Percentiles rank a stretch among this genome's conserved stretches.
Conservation (phyloP, 2,113 vertebrate genomes). For the Chascanopsetta lugubris region DNA sequence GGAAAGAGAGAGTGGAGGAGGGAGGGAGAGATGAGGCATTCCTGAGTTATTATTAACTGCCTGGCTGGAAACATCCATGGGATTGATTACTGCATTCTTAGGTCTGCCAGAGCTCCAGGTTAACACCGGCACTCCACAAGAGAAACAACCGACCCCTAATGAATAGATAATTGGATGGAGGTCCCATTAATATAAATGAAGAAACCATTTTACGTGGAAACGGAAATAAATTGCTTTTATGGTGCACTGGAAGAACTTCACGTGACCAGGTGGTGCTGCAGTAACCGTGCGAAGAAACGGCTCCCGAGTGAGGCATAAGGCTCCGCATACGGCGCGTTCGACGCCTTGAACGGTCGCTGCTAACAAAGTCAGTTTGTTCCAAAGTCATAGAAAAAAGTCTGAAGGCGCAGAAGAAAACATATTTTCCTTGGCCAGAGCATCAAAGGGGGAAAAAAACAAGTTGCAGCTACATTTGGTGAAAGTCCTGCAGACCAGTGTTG, state of each 20-base stretch:
- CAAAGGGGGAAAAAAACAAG: slow-evolving; percentile 13
- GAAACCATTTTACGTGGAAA: slow-evolving; percentile 39
- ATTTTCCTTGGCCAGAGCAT: slow-evolving; percentile 32
- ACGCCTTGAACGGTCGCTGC: slow-evolving; percentile 29
- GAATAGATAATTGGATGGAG: slow-evolving; percentile 64
- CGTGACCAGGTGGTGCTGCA: slow-evolving; percentile 25
- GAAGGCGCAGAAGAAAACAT: slow-evolving; percentile 27
- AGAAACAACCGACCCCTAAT: slow-evolving; percentile 57
- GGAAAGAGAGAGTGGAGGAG: slow-evolving; percentile 1
- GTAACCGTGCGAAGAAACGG: slow-evolving; percentile 12
- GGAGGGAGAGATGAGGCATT: slow-evolving; percentile 11
- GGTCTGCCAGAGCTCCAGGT: slow-evolving; percentile 45
- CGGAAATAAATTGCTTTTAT: slow-evolving; percentile 42
- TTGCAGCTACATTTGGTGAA: slow-evolving; percentile 21
- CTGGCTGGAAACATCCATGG: slow-evolving; percentile 36
- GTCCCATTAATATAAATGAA: slow-evolving; percentile 61
- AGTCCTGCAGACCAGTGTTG: slow-evolving; percentile 29
- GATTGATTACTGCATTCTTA: slow-evolving; percentile 55
- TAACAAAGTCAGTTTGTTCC: slow-evolving; percentile 23
- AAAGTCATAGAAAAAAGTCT: slow-evolving; percentile 30
- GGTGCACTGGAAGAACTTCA: slow-evolving; percentile 30
- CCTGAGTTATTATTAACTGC: slow-evolving; percentile 39
- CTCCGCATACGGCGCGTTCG: slow-evolving; percentile 28
- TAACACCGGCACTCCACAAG: slow-evolving; percentile 45
- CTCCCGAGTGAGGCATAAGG: slow-evolving; percentile 31